A percentile compares a stretch with the other conserved stretches of the same genome.
Evolutionary conservation across 2,113 vertebrate species (phyloP).

Genomic region (Coptodon bakossiorum): DNA sequence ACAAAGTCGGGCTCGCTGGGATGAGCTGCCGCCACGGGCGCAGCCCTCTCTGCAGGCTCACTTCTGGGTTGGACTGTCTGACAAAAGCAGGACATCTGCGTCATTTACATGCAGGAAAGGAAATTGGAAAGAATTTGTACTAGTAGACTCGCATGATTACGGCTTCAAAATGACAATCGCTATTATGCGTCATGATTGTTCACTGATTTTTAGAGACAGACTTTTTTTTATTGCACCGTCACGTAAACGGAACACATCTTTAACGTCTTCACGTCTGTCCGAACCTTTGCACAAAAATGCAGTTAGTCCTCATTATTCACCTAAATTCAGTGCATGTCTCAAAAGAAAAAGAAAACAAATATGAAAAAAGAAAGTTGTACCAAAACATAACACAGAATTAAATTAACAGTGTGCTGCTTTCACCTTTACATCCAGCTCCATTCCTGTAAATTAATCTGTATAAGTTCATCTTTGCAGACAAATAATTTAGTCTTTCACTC

Average conservation of each 20-base stretch:
- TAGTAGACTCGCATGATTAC: neutral
- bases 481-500: neutral
- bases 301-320: neutral
- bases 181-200: neutral
- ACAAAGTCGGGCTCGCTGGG: constrained; percentile 35
- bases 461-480: neutral
- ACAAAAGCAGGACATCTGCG: neutral
- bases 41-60: constrained; percentile 6
- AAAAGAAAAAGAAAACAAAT: neutral
- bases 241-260: neutral
- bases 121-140: neutral
- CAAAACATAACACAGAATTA: neutral
- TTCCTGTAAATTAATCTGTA: neutral
- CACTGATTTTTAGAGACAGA: neutral
- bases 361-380: neutral
- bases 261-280: neutral
- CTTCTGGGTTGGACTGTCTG: constrained; percentile 20
- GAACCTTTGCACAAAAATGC: neutral
- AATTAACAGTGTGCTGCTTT: neutral
- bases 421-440: neutral
- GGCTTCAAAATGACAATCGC: neutral
- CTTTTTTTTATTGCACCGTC: neutral
- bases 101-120: neutral
- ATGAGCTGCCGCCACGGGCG: neutral
- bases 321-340: neutral